Percentiles rank a stretch among this genome's conserved stretches.
These are phyloP conservation scores for Ichneumon xanthorius DNA, from an alignment of 2,888 invertebrate species.

Conservation along the genomic window DNA sequence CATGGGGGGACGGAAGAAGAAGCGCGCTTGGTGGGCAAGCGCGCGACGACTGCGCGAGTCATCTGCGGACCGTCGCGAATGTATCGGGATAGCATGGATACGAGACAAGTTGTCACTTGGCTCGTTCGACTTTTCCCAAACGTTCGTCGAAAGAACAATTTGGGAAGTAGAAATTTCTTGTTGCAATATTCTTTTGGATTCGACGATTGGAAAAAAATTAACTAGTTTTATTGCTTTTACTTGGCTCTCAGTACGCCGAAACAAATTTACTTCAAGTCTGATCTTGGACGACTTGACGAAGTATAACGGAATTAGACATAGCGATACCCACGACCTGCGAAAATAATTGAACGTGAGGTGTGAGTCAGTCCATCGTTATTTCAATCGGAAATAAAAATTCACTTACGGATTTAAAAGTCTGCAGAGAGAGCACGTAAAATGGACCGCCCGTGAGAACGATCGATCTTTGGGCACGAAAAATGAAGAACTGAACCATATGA, in stretches of 20 bases:
- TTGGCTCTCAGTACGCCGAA: background rate
- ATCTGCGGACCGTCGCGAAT: conserved; percentile 82
- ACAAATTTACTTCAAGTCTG: conserved; percentile 5
- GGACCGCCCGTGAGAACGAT: conserved; percentile 75
- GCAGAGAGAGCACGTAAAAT: conserved; percentile 74
- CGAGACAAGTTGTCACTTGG: conserved; percentile 52
- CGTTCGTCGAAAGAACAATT: background rate
- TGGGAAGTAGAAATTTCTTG: background rate
- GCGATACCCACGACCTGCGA: conserved; percentile 72
- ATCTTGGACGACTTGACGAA: conserved; percentile 70
- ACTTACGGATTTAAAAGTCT: conserved; percentile 74
- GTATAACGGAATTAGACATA: conserved; percentile 74
- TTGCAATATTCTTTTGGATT: background rate
- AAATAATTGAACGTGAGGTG: background rate
- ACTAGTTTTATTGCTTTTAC: background rate
- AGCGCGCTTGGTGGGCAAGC: conserved; percentile 68
- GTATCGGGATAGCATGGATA: conserved; percentile 76
- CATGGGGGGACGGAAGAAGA: conserved; percentile 50
- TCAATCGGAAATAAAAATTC: background rate
- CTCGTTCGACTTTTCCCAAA: conserved; percentile 9
- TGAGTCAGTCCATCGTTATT: background rate
- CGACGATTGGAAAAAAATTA: conserved; percentile 15
- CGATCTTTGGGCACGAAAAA: conserved; percentile 70
- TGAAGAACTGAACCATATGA: conserved; percentile 67
- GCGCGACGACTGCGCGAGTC: conserved; percentile 83